A percentile compares a stretch with the other conserved stretches of the same genome.
Evolutionary conservation across 2,113 vertebrate species (phyloP).

Genomic region (Benitochromis conjunctus): DNA sequence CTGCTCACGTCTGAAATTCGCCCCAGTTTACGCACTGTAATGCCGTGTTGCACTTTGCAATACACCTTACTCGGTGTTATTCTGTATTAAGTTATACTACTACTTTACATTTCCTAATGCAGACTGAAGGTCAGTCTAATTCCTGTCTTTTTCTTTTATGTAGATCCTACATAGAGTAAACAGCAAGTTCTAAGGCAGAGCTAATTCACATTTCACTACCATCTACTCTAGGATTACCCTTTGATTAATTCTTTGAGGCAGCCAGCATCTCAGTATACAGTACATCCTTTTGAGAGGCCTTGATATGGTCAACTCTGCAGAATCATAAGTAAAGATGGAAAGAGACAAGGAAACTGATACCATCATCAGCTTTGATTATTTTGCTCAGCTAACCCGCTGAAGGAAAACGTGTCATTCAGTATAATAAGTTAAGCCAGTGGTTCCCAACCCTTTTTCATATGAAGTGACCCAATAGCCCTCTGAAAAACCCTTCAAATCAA

Average conservation of each 20-base stretch:
- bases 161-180: background rate
- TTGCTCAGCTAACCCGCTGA: background rate
- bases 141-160: background rate
- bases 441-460: background rate
- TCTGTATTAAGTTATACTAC: background rate
- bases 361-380: background rate
- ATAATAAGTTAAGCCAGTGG: background rate
- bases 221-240: background rate
- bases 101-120: background rate
- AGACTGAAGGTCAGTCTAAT: background rate
- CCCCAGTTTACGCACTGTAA: background rate
- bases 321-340: background rate
- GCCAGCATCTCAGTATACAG: background rate
- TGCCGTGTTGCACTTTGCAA: background rate
- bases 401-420: background rate
- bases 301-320: background rate
- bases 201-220: background rate
- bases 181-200: background rate
- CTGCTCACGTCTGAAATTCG: background rate
- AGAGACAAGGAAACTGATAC: background rate
- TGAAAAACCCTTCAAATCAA: background rate
- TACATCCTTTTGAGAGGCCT: background rate
- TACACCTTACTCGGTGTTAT: background rate
- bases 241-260: background rate
- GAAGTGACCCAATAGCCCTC: background rate